Conservation (phyloP, 2,797 vertebrate species). For the Parauchenoglanis ngamensis region DNA sequence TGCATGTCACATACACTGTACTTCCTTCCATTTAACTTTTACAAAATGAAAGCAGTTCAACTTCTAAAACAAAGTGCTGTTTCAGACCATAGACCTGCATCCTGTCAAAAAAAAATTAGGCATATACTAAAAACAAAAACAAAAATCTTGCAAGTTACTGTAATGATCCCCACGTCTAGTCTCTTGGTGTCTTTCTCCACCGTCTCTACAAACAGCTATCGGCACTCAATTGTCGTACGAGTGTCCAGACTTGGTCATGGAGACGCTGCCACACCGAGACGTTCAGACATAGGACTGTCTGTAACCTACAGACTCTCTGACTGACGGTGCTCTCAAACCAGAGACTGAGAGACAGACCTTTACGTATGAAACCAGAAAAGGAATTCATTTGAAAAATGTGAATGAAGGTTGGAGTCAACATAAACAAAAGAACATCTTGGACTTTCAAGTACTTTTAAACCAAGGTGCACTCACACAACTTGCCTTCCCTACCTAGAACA, state of each 20-base stretch:
- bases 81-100: not conserved
- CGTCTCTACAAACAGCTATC: constrained; percentile 71
- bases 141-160: not conserved
- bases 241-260: constrained; percentile 61
- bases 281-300: constrained; percentile 43
- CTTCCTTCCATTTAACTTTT: not conserved
- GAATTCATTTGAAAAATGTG: not conserved
- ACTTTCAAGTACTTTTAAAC: not conserved
- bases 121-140: not conserved
- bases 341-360: constrained; percentile 3
- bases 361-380: constrained; percentile 10
- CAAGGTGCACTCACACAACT: not conserved
- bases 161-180: constrained; percentile 15
- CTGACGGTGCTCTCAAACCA: constrained; percentile 18
- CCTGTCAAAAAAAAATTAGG: not conserved
- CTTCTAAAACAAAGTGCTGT: not conserved
- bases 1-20: constrained; percentile 6
- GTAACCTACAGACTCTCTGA: constrained; percentile 40
- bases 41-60: not conserved
- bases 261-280: constrained; percentile 65
- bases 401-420: not conserved
- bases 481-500: not conserved
- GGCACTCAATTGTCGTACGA: constrained; percentile 73
- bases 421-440: not conserved
- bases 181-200: constrained; percentile 47